These are phyloP conservation scores for Hexactinellida sp. DNA, from an alignment of 37 sponge, comb jelly and placozoan genomes.

Conservation along the genomic window DNA sequence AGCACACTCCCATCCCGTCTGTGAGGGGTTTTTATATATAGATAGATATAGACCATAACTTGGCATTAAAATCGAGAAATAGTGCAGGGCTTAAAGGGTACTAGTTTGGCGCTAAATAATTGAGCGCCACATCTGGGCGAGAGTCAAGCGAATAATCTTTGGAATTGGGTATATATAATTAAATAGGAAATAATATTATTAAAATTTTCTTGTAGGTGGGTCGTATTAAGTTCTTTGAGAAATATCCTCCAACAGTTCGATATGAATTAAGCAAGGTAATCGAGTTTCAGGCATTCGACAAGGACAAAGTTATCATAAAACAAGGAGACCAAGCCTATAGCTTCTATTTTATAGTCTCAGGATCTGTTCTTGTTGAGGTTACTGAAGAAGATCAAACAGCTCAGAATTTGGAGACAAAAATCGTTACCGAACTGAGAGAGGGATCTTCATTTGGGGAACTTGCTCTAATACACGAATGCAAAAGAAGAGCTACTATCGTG, in stretches of 20 bases:
- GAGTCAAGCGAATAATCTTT: too few relatives aligned
- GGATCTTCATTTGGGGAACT: slow-evolving; percentile 74
- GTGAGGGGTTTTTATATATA: too few relatives aligned
- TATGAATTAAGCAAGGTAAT: slow-evolving; percentile 44
- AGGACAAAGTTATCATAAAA: slow-evolving; percentile 43
- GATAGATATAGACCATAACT: too few relatives aligned
- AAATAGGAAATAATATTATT: too few relatives aligned
- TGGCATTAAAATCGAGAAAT: too few relatives aligned
- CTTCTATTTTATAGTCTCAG: slow-evolving; percentile 68
- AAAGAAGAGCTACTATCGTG: slow-evolving; percentile 52
- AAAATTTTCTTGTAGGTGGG: background rate
- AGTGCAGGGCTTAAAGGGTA: too few relatives aligned
- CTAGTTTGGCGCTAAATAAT: too few relatives aligned
- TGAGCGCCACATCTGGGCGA: too few relatives aligned
- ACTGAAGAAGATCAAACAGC: slow-evolving; percentile 27
- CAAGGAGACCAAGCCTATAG: slow-evolving; percentile 56
- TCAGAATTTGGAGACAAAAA: slow-evolving; percentile 12
- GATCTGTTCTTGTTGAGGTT: slow-evolving; percentile 45
- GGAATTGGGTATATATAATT: too few relatives aligned
- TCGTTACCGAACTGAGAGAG: slow-evolving; percentile 48
- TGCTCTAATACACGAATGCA: slow-evolving; percentile 35
- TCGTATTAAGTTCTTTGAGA: slow-evolving; percentile 42
- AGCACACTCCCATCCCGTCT: too few relatives aligned
- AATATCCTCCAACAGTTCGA: slow-evolving; percentile 44
- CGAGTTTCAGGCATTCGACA: slow-evolving; percentile 44